These are phyloP conservation scores for Loripinus fragilis DNA, from an alignment of 2,888 invertebrate genomes.

Conservation along the genomic window DNA sequence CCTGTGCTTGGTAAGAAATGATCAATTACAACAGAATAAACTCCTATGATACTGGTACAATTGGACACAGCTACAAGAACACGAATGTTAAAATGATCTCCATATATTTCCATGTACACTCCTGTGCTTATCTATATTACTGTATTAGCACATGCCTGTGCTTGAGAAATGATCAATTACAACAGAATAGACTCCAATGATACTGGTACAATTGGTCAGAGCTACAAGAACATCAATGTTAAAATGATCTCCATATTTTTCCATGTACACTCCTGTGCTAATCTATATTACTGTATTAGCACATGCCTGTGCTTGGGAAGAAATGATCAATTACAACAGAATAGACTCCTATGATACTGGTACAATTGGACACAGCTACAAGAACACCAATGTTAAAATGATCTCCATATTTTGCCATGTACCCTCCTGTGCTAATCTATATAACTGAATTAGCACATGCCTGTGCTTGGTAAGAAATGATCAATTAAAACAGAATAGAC, in stretches of 20 bases:
- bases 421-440: background rate
- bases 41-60: too few relatives aligned
- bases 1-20: too few relatives aligned
- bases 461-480: background rate
- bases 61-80: background rate
- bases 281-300: background rate
- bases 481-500: background rate
- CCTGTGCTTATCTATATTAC: background rate
- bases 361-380: too few relatives aligned
- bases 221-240: background rate
- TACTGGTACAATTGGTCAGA: too few relatives aligned
- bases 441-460: background rate
- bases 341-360: background rate
- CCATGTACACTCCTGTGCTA: conserved; percentile 1
- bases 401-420: background rate
- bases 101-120: background rate
- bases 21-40: too few relatives aligned
- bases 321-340: background rate
- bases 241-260: background rate
- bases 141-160: conserved; percentile 6
- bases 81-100: background rate
- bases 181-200: too few relatives aligned
- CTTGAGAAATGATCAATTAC: background rate
- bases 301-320: conserved; percentile 7
- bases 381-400: background rate